Conservation (phyloP, 2,797 vertebrate genomes). For the Brachyalestes nurse region DNA sequence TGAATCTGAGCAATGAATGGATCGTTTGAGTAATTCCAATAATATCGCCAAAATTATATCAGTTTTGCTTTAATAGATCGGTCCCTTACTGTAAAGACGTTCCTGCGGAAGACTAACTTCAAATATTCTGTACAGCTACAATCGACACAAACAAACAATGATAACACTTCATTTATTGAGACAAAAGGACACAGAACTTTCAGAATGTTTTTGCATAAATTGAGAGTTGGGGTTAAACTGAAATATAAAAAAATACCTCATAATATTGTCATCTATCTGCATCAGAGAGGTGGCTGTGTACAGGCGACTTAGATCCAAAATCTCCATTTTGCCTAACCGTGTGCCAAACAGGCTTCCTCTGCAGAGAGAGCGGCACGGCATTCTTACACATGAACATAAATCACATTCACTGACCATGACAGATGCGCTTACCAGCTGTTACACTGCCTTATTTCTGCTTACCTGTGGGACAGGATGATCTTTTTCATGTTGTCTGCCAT, state of each 20-base stretch:
- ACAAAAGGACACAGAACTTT: constrained; percentile 7
- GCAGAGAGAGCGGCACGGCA: constrained; percentile 19
- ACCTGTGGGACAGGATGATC: constrained; percentile 95
- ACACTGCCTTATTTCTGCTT: not conserved
- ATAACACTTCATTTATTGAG: constrained; percentile 1
- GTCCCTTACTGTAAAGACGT: constrained; percentile 16
- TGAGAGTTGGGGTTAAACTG: not conserved
- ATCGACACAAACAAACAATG: constrained; percentile 24
- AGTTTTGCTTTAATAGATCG: constrained; percentile 14
- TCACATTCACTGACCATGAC: not conserved
- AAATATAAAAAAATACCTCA: constrained; percentile 80
- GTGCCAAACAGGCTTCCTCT: constrained; percentile 86
- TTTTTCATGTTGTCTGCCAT: constrained; percentile 97
- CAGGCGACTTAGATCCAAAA: constrained; percentile 83
- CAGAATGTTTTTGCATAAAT: not conserved
- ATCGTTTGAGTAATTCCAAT: not conserved
- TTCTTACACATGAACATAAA: not conserved
- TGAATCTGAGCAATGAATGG: not conserved
- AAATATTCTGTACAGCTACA: constrained; percentile 37
- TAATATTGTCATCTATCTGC: constrained; percentile 93
- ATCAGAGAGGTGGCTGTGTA: constrained; percentile 90
- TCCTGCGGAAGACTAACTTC: constrained; percentile 29
- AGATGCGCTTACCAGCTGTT: not conserved
- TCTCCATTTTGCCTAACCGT: constrained; percentile 80
- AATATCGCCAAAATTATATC: not conserved